Base-by-base conservation (phyloP, 2,797 vertebrate genomes). In the Tenualosa ilisha region DNA sequence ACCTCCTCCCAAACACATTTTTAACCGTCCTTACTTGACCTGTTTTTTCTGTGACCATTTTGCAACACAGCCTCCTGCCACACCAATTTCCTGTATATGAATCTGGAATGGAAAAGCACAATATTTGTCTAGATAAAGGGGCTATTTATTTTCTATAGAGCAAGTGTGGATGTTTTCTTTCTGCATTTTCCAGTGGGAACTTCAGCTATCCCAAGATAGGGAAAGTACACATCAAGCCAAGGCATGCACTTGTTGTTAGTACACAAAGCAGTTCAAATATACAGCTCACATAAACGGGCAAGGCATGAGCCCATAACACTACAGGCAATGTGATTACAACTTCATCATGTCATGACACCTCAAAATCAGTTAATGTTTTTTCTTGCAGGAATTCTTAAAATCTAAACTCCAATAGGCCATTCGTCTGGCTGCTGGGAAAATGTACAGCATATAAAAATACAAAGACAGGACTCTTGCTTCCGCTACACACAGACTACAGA, bases 81-180 rank as follows among this genome's bases (percentile, higher is more conserved):
- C 26, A 20, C 40, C 72, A 22, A 79, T 46, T 46, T 79, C 40
- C 40, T 79, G 72, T 79, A 79, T 79, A 79, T 46, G 37, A 79
- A 79, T 79, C 37, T 43, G 20, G 72, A 40, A 79, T 40, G 72
- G 72, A 46, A 46, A 79, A 79, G 68, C 68, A 79, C 40, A 46
- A 79, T 79, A 46, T 79, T 79, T 79, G 40, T 79, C 72, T 79
- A 79, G 72, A 79, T 79, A 46, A 79, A 37, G 40, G 20, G 17
- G 20, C 37, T 79, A 79, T 46, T 79, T 79, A 79, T 79, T 79
- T 43, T 43, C 72, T 79, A 43, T 43, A 40, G 12, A 72, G 12
- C 26, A 43, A 40, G 24, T 24, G 59, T 24, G 54, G 54, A 37
- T 72, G 26, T 40, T 40, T 46, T 68, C 13, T 68, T 40, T 75